A percentile compares a stretch with the other conserved stretches of the same genome.
Evolutionary conservation across 2,888 invertebrate species (phyloP).

Genomic region (Limnephilus lunatus): DNA sequence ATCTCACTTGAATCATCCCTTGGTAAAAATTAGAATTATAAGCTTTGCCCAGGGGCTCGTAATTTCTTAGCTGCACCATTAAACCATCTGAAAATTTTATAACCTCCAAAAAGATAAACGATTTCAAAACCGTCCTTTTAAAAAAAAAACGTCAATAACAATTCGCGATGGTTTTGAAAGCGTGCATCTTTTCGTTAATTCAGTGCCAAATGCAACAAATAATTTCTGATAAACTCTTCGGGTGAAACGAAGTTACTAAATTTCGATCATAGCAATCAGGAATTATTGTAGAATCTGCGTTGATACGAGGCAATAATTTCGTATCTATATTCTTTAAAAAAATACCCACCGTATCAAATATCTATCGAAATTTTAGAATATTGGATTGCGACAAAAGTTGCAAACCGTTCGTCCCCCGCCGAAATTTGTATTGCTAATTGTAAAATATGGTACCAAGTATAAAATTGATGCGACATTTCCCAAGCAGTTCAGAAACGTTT

Average conservation of each 20-base stretch:
- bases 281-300: neutral
- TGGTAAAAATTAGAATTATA: neutral
- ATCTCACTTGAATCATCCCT: no score
- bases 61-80: neutral
- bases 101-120: neutral
- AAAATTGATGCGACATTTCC: slow-evolving; percentile 16
- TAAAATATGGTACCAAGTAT: slow-evolving; percentile 13
- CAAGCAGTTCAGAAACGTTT: neutral
- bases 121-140: neutral
- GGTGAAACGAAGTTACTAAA: neutral
- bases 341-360: neutral
- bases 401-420: neutral
- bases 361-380: slow-evolving; percentile 4
- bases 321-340: neutral
- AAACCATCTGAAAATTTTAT: neutral
- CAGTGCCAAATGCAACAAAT: neutral
- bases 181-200: neutral
- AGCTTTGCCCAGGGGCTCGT: neutral
- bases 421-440: neutral
- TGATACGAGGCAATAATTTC: slow-evolving; percentile 10
- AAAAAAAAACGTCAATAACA: neutral
- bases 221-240: neutral
- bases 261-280: neutral
- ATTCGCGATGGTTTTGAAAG: neutral
- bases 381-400: slow-evolving; percentile 17